Evolutionary conservation across 2,113 vertebrate genomes (phyloP), one percentile per base, ranked within the genome.

Genomic region (Colius striatus): DNA sequence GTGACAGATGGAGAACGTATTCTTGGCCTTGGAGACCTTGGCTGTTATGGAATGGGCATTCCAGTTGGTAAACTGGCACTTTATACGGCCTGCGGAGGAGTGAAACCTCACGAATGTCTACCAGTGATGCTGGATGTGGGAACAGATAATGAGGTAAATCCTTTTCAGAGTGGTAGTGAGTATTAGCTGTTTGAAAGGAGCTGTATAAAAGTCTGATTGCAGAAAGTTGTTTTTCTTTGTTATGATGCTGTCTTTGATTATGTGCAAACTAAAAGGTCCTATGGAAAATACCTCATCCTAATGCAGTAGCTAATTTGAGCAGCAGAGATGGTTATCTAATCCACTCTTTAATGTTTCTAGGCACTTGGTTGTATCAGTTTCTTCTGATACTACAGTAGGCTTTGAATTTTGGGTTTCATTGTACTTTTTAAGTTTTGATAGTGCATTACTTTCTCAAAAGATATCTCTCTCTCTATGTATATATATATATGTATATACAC

Each of bases 1-100:
- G 98, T 99, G 94, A 99, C 99, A 4, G 99, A 99, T 12, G 99
- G 99, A 81, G 99, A 99, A 89, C 98, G 99, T 88, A 99, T 99
- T 95, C 98, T 99, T 85, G 99, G 99, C 50, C 98, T 99, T 73
- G 99, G 99, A 92, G 99, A 99, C 97, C 98, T 99, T 83, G 99
- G 99, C 83, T 99, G 99, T 90, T 98, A 99, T 47, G 99, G 99
- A 30, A 99, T 99, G 99, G 99, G 99, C 86, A 99, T 99, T 97
- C 99, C 99, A 8, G 99, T 99, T 89, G 99, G 99, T 36, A 99
- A 99, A 97, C 94, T 99, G 98, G 99, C 99, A 66, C 98, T 99
- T 38, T 99, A 99, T 96, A 99, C 99, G 0, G 99, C 98, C 8
- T 99, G 99, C 11, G 99, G 99, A 87, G 99, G 99, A 68, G 94